Evolutionary conservation across 2,797 vertebrate species (phyloP).

Genomic region (Bovichtus diacanthus): DNA sequence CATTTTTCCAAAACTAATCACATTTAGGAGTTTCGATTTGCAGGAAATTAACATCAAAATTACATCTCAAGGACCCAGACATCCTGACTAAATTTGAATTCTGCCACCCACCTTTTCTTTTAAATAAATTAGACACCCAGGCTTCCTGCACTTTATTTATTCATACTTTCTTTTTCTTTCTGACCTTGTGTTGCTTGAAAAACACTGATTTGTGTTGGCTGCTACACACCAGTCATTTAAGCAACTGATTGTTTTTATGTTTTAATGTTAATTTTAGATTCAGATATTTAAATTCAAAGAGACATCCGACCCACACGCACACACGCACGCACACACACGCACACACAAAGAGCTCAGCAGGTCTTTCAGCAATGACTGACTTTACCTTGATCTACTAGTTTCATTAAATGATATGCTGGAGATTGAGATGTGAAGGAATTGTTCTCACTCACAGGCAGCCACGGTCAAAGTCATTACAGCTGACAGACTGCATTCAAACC

Average conservation of each 20-base stretch:
- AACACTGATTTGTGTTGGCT: constrained; percentile 27
- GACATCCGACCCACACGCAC: neutral
- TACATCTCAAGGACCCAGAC: constrained; percentile 46
- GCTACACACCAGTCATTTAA: constrained; percentile 2
- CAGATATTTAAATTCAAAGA: constrained; percentile 25
- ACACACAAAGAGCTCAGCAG: constrained; percentile 12
- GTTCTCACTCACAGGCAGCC: constrained; percentile 47
- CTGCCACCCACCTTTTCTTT: constrained; percentile 52
- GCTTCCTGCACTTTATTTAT: constrained; percentile 60
- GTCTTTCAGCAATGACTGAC: constrained; percentile 33
- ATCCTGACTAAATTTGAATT: constrained; percentile 44
- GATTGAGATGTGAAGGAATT: constrained; percentile 63
- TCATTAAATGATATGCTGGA: constrained; percentile 62
- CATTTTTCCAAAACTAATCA: constrained; percentile 44
- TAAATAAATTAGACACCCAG: constrained; percentile 62
- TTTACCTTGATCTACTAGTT: constrained; percentile 67
- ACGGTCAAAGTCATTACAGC: constrained; percentile 57
- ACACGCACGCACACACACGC: neutral
- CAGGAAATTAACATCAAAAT: constrained; percentile 62
- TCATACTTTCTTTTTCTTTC: constrained; percentile 31
- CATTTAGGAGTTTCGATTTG: constrained; percentile 24
- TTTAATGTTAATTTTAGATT: constrained; percentile 14
- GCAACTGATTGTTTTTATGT: neutral
- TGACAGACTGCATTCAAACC: constrained; percentile 48
- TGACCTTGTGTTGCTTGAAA: constrained; percentile 50